Conservation (phyloP, 2,797 vertebrate genomes). For the Coccyzus lansbergi region DNA sequence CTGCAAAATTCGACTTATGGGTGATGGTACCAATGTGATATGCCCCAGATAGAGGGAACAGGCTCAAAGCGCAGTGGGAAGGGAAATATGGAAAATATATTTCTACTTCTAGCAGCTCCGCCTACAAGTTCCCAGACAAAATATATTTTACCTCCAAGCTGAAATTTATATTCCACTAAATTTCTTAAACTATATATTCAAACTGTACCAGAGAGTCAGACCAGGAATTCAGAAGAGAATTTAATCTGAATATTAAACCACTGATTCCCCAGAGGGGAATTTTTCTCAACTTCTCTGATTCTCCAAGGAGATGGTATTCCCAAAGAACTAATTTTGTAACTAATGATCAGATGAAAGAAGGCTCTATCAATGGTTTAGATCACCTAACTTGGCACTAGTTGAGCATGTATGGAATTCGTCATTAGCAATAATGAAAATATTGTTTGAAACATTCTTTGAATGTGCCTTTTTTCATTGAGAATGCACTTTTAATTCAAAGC, state of each 20-base stretch:
- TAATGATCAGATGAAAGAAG: slow-evolving; percentile 27
- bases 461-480: neutral
- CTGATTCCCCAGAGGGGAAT: neutral
- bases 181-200: neutral
- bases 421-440: neutral
- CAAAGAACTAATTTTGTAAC: slow-evolving; percentile 38
- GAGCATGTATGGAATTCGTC: neutral
- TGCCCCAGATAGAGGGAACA: neutral
- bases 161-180: neutral
- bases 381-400: neutral
- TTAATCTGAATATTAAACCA: slow-evolving; percentile 16
- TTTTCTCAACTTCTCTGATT: slow-evolving; percentile 34
- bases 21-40: rapidly evolving
- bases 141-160: neutral
- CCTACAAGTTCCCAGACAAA: neutral
- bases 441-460: neutral
- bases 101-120: neutral
- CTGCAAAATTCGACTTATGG: neutral
- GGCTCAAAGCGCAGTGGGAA: neutral
- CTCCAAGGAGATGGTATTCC: slow-evolving; percentile 34
- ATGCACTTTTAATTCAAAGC: neutral
- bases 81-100: neutral
- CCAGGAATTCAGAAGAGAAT: neutral
- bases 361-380: neutral
- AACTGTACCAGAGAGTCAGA: neutral